A percentile compares a stretch with the other conserved stretches of the same genome.
These are phyloP conservation scores for Synaphobranchus kaupii DNA, from an alignment of 2,797 vertebrate genomes.

Conservation along the genomic window DNA sequence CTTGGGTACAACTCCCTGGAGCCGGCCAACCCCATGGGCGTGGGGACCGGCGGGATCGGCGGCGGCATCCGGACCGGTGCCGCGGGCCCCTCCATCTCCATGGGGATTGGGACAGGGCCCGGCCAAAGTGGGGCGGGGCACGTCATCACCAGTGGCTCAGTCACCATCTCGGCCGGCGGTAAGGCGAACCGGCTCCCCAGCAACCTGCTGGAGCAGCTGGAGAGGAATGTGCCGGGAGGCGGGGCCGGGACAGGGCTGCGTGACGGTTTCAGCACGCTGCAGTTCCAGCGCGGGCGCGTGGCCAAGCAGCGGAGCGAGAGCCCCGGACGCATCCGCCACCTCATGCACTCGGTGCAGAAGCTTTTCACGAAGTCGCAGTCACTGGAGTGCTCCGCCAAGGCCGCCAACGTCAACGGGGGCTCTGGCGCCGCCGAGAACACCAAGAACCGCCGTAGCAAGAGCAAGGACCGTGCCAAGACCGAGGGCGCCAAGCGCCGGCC, in stretches of 20 bases:
- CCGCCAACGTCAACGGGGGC: slow-evolving; percentile 79
- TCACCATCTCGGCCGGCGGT: slow-evolving; percentile 78
- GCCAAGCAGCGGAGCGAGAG: slow-evolving; percentile 92
- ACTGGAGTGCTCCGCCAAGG: slow-evolving; percentile 85
- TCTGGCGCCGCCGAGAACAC: slow-evolving; percentile 72
- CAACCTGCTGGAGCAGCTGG: slow-evolving; percentile 93
- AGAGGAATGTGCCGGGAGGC: slow-evolving; percentile 84
- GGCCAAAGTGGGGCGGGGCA: slow-evolving; percentile 53
- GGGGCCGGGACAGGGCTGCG: slow-evolving; percentile 40
- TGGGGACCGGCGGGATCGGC: slow-evolving; percentile 79
- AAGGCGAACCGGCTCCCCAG: slow-evolving; percentile 90
- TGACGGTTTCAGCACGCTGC: slow-evolving; percentile 96
- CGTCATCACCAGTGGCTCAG: slow-evolving; percentile 80
- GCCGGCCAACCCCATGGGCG: slow-evolving; percentile 53
- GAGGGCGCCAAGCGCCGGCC: slow-evolving; percentile 88
- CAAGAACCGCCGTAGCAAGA: slow-evolving; percentile 91
- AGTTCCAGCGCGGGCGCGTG: slow-evolving; percentile 82
- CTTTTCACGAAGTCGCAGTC: slow-evolving; percentile 98
- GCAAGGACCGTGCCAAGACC: slow-evolving; percentile 92
- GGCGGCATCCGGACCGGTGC: slow-evolving; percentile 84
- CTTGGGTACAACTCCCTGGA: slow-evolving; percentile 92
- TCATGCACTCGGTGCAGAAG: slow-evolving; percentile 96
- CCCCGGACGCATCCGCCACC: slow-evolving; percentile 94
- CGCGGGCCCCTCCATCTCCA: slow-evolving; percentile 73
- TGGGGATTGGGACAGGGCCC: slow-evolving; percentile 68